Evolutionary conservation across 2,888 invertebrate species (phyloP), one percentile per base, ranked within the genome.

Genomic region (Holacanthella duospinosa): DNA sequence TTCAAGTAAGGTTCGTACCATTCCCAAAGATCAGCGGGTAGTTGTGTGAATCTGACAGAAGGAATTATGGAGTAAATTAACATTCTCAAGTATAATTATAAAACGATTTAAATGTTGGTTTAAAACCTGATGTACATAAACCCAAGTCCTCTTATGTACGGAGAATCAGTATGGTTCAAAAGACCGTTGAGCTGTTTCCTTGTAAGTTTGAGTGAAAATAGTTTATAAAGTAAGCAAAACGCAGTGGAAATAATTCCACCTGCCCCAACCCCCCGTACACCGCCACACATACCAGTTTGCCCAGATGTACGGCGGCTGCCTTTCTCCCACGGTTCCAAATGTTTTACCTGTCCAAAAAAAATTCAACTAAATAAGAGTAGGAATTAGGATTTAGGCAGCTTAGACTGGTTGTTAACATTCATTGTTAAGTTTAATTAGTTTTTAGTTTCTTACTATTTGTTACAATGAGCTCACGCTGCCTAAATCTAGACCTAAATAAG

Each of bases 171-270:
- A 79, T 97, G 96, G 75, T 91, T 91, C 71, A 97, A 85, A 67
- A 99, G 85, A 62, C 94, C 94, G 76, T 92, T 93, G 70, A 99
- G 83, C 79, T 99, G 99, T 79, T 97, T 99, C 68, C 96, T 84
- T n/a, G 99, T 97, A 71, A 99, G 81, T 74, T 91, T 87, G 74
- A 99, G 80, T 1, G 97, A 97, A 80, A 93, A 99, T 68, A 99
- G 80, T 79, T 99, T 97, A 80, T 96, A 99, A 36, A 99, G 84
- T n/a, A 99, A 83, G 78, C 99, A 99, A 79, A 91, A 99, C 0
- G 99, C 97, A 64, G 97, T 96, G n/a, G 96, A 96, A 25, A 99
- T 97, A 66, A 99, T 97, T 59, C 99, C 99, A 60, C 99, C 99
- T 48, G 97, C 97, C 44, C 99, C 99, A 29, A 99, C 99, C 29